Conservation (phyloP, 2,113 vertebrate genomes). For the Heterotis niloticus region DNA sequence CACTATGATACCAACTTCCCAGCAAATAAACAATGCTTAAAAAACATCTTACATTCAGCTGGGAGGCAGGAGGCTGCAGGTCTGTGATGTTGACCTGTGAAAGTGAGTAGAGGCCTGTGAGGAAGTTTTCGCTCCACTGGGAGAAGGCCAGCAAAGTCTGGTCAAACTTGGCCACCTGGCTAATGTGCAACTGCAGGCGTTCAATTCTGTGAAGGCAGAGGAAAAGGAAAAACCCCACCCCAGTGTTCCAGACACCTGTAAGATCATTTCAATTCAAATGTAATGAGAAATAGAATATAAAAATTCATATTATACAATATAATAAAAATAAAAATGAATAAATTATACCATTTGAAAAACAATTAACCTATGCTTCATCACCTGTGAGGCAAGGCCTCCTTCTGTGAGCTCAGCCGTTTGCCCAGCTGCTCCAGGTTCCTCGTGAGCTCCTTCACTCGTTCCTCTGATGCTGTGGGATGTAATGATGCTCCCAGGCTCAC, state of each 20-base stretch:
- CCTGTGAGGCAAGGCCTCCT: slow-evolving; percentile 70
- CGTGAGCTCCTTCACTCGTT: slow-evolving; percentile 61
- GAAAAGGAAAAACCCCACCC: not conserved
- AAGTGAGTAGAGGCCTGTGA: slow-evolving; percentile 71
- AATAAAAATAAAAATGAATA: too few species aligned
- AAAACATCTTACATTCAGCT: slow-evolving; percentile 71
- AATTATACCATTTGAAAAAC: too few species aligned
- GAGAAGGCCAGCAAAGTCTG: slow-evolving; percentile 79
- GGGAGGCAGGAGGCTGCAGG: slow-evolving; percentile 61
- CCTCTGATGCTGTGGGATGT: slow-evolving; percentile 65
- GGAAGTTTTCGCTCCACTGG: slow-evolving; percentile 81
- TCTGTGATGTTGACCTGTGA: slow-evolving; percentile 73
- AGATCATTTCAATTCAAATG: too few species aligned
- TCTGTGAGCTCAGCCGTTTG: slow-evolving; percentile 63
- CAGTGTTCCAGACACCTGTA: too few species aligned
- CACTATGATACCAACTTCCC: too few species aligned
- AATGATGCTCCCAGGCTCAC: slow-evolving; percentile 63
- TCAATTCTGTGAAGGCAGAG: slow-evolving; percentile 62
- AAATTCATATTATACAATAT: too few species aligned
- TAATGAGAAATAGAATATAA: too few species aligned
- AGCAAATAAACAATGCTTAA: not conserved
- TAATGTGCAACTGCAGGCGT: slow-evolving; percentile 73
- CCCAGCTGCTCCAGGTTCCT: slow-evolving; percentile 68
- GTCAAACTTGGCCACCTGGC: slow-evolving; percentile 76
- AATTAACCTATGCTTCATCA: slow-evolving; percentile 12